These are phyloP conservation scores for Hystrix cristata DNA, from an alignment of 2,113 vertebrate genomes.

Conservation along the genomic window DNA sequence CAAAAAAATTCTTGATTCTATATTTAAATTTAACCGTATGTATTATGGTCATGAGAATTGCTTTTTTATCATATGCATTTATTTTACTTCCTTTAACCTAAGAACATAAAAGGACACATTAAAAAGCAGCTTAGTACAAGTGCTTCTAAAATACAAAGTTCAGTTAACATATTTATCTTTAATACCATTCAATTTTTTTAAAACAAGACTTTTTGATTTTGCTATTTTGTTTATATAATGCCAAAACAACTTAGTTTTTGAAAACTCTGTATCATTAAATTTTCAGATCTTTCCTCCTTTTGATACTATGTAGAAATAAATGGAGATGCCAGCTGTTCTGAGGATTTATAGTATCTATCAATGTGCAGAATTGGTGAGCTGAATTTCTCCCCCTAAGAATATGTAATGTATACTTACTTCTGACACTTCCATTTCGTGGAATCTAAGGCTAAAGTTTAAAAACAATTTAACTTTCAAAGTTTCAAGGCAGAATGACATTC, in stretches of 20 bases:
- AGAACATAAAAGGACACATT: background rate
- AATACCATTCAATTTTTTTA: background rate
- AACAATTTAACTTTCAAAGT: constrained; percentile 74
- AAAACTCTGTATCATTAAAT: background rate
- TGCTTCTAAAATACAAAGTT: background rate
- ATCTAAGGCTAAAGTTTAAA: constrained; percentile 64
- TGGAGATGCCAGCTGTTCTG: background rate
- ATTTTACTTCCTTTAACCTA: background rate
- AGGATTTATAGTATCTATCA: background rate
- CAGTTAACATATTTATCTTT: background rate
- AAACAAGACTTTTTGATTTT: background rate
- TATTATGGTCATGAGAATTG: background rate
- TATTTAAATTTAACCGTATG: background rate
- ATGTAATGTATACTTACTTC: constrained; percentile 33
- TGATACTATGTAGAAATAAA: constrained; percentile 23
- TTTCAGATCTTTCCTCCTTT: background rate
- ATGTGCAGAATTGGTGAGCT: background rate
- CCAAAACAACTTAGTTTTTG: background rate
- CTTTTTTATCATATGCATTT: background rate
- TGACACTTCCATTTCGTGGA: constrained; percentile 64
- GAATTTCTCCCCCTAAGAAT: background rate
- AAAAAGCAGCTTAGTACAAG: background rate
- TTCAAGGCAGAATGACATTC: constrained; percentile 70
- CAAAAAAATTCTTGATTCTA: background rate
- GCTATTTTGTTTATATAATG: background rate